These are phyloP conservation scores for Chesias legatella DNA, from an alignment of 2,888 invertebrate species.

Conservation along the genomic window DNA sequence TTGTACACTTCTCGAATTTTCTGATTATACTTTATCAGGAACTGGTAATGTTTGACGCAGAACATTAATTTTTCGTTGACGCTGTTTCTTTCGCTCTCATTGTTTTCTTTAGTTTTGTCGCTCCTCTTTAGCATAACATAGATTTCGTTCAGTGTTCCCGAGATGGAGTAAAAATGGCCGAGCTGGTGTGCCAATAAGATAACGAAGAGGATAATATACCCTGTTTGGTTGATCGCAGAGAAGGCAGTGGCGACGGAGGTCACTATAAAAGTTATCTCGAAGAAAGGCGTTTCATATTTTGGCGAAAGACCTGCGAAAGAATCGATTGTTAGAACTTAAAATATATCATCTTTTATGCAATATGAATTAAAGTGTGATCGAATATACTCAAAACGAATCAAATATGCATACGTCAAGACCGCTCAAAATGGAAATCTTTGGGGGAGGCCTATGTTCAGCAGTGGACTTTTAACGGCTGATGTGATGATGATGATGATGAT, in stretches of 20 bases:
- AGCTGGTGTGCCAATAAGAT: conserved; percentile 48
- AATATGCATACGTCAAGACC: too few species aligned
- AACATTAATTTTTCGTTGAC: conserved; percentile 42
- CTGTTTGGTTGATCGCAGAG: conserved; percentile 56
- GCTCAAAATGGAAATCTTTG: too few species aligned
- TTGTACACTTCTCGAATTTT: conserved; percentile 45
- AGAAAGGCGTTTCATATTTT: conserved; percentile 52
- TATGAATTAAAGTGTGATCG: too few species aligned
- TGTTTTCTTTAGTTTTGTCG: conserved; percentile 13
- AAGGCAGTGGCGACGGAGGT: conserved; percentile 45
- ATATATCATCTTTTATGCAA: too few species aligned
- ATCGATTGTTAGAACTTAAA: too few species aligned
- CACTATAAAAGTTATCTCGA: conserved; percentile 44
- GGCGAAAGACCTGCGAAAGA: conserved; percentile 44
- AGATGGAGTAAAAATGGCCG: conserved; percentile 52
- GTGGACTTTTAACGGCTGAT: too few species aligned
- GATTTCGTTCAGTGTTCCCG: conserved; percentile 43
- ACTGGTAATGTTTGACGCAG: conserved; percentile 54
- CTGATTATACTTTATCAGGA: conserved; percentile 41
- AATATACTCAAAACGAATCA: too few species aligned
- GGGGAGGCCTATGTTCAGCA: too few species aligned
- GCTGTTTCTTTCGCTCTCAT: conserved; percentile 13
- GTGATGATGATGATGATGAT: too few species aligned
- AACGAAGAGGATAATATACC: conserved; percentile 54
- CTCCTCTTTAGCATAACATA: conserved; percentile 21